Evolutionary conservation across 2,888 invertebrate genomes (phyloP), one percentile per base, ranked within the genome.

Genomic region (Pterostichus madidus): DNA sequence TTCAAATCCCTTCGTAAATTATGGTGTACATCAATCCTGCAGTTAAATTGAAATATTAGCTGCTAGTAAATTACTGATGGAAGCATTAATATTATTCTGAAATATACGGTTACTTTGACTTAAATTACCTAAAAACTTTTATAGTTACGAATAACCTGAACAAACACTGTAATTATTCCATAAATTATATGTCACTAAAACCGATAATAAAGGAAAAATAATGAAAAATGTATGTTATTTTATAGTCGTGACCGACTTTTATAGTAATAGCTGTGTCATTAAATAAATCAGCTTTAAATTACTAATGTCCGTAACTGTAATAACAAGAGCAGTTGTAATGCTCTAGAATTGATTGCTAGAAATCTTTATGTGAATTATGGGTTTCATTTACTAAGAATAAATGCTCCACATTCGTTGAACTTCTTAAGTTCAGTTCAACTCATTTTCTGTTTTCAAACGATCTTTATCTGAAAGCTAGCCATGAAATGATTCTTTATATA

Each of bases 161-260:
- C 44, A 71, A 71, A 71, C 1, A 44, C 39, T 44, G 15, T 71
- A 71, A 71, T 71, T 71, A 71, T 71, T 71, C 68, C 44, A 71
- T 71, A 71, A 71, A 71, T 71, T 71, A 11, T 11, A 10, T 39
- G 68, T 44, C 13, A 8, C 39, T 71, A 71, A 24, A 35, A 71
- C 39, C 44, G 13, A 44, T 44, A 17, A 39, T 44, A 71, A 13
- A 13, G 13, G 13, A 17, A 3, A 44, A 13, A 13, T 68, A 68
- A 68, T 68, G 64, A 32, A 68, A 39, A 39, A 71, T 71, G 5
- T n/a, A 44, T 71, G 68, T 15, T 8, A 32, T 24, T 61, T 71
- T 39, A 11, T 39, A 39, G 13, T 71, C 17, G 39, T 44, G 44
- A 7, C 44, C 15, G 17, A 71, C 68, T 71, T 71, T 44, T 71